These are phyloP conservation scores for Zonotrichia leucophrys DNA, from an alignment of 2,113 vertebrate species.

Conservation along the genomic window DNA sequence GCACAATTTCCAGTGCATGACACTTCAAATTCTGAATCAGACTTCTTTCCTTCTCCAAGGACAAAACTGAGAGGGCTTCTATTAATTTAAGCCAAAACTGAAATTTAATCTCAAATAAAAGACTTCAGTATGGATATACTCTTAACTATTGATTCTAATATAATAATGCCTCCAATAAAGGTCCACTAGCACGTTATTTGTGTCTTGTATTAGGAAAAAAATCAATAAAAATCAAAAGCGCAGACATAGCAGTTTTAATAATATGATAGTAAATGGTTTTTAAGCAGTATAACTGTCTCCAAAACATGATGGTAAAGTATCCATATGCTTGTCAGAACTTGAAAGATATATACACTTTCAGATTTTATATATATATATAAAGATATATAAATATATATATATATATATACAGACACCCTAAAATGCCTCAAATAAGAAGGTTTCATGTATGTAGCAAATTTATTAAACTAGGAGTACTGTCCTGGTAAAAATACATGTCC, in stretches of 20 bases:
- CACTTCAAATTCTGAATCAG: background rate
- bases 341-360: background rate
- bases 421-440: background rate
- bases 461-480: background rate
- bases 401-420: accelerated
- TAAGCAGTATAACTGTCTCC: background rate
- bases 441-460: background rate
- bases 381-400: too few relatives aligned
- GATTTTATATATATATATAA: background rate
- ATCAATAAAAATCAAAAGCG: background rate
- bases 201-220: background rate
- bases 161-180: background rate
- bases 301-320: background rate
- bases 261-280: background rate
- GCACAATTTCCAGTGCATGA: background rate
- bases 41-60: background rate
- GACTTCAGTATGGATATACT: background rate
- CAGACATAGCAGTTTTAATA: background rate
- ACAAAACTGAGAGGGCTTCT: background rate
- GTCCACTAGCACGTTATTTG: background rate
- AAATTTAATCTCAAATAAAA: background rate
- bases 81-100: background rate
- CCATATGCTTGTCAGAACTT: background rate
- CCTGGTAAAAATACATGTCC: background rate
- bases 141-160: background rate